Evolutionary conservation across 1,140 invertebrate genomes (phyloP).

Genomic region (Brachionus manjavacas): DNA sequence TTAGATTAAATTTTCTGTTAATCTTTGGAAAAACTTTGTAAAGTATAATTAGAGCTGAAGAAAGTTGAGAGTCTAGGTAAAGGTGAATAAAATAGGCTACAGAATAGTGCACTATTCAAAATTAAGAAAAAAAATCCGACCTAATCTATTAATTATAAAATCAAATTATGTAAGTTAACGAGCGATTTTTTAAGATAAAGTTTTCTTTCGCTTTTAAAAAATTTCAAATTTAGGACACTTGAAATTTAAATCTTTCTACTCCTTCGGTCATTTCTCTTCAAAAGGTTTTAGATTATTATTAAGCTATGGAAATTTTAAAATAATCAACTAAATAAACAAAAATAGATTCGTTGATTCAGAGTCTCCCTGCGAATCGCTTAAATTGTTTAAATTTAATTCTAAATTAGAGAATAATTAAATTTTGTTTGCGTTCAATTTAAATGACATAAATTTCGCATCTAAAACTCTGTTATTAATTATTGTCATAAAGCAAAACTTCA

Average conservation of each 20-base stretch:
- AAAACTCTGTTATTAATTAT: slow-evolving; percentile 30
- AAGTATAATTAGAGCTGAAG: background rate
- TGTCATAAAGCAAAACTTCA: background rate
- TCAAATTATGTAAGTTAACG: slow-evolving; percentile 38
- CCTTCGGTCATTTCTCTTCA: background rate
- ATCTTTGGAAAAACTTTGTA: background rate
- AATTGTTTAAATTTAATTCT: slow-evolving; percentile 19
- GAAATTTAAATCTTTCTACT: background rate
- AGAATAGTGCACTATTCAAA: background rate
- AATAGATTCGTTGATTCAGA: background rate
- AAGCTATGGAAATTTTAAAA: background rate
- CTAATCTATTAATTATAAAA: slow-evolving; percentile 39
- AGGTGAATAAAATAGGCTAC: background rate
- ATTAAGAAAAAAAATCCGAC: slow-evolving; percentile 16
- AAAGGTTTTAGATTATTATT: slow-evolving; percentile 3
- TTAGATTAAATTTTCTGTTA: slow-evolving; percentile 4
- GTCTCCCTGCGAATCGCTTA: slow-evolving; percentile 5
- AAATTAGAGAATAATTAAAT: slow-evolving; percentile 9
- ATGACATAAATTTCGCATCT: slow-evolving; percentile 22
- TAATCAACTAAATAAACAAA: slow-evolving; percentile 31
- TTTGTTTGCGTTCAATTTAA: slow-evolving; percentile 14
- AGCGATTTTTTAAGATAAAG: slow-evolving; percentile 15
- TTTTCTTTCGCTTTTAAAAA: slow-evolving; percentile 2
- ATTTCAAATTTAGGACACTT: slow-evolving; percentile 30
- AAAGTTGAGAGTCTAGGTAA: background rate